Percentiles rank a stretch among this genome's conserved stretches.
Conservation (phyloP, 1,140 invertebrate species). For the Zaprionus taronus region DNA sequence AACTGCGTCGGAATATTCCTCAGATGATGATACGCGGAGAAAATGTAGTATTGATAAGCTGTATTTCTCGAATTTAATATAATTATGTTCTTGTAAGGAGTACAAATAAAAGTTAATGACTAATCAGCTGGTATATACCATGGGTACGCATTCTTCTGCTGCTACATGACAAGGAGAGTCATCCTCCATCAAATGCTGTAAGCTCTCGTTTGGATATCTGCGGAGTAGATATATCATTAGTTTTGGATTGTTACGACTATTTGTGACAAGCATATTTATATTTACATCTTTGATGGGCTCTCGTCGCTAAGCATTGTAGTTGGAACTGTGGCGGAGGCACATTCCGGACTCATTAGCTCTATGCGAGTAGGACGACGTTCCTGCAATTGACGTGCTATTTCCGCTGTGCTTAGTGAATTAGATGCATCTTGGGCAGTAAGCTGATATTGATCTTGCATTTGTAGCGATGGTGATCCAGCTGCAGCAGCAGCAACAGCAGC, state of each 20-base stretch:
- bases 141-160: slow-evolving; percentile 88
- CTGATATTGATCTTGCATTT: slow-evolving; percentile 47
- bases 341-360: slow-evolving; percentile 91
- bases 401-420: slow-evolving; percentile 91
- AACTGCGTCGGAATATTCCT: slow-evolving; percentile 90
- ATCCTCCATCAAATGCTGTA: slow-evolving; percentile 87
- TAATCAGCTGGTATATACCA: slow-evolving; percentile 85
- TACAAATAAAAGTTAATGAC: slow-evolving; percentile 14
- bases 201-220: slow-evolving; percentile 90
- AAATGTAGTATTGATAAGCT: slow-evolving; percentile 87
- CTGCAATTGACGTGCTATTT: slow-evolving; percentile 95
- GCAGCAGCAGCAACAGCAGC: slow-evolving; percentile 34
- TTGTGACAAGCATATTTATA: not conserved
- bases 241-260: not conserved
- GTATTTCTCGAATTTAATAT: slow-evolving; percentile 19
- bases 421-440: slow-evolving; percentile 85
- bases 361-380: slow-evolving; percentile 91
- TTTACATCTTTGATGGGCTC: slow-evolving; percentile 71
- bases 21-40: slow-evolving; percentile 94
- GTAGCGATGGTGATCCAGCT: slow-evolving; percentile 54
- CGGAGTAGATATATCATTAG: slow-evolving; percentile 65
- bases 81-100: not conserved
- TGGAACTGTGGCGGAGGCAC: slow-evolving; percentile 94
- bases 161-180: slow-evolving; percentile 89
- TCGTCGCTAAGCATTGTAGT: slow-evolving; percentile 97